A percentile compares a stretch with the other conserved stretches of the same genome.
These are phyloP conservation scores for Falcunculus frontatus DNA, from an alignment of 2,113 vertebrate species.

Conservation along the genomic window DNA sequence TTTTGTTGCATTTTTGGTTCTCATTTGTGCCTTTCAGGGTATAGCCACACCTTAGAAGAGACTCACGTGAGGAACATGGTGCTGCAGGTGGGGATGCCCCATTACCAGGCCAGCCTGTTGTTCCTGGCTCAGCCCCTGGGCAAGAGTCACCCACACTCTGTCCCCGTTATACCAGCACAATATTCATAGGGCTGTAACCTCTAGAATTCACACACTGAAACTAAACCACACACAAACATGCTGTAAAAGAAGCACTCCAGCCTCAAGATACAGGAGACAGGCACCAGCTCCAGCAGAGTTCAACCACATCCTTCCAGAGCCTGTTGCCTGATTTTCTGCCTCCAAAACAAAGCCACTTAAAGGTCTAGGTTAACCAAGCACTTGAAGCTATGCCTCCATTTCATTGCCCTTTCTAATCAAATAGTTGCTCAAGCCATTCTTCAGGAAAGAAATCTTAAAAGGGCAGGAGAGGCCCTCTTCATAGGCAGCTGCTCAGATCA, in stretches of 20 bases:
- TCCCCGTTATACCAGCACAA: neutral
- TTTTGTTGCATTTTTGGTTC: neutral
- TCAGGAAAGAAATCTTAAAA: neutral
- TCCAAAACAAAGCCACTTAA: neutral
- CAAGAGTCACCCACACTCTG: neutral
- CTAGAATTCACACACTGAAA: neutral
- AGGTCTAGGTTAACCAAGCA: neutral
- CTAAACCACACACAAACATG: accelerated
- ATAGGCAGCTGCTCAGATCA: neutral
- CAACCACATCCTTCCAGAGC: neutral
- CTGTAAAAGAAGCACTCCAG: neutral
- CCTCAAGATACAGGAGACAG: neutral
- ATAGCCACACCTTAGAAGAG: neutral
- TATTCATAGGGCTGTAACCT: neutral
- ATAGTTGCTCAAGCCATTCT: neutral
- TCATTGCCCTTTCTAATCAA: neutral
- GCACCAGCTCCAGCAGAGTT: neutral
- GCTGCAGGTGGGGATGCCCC: neutral
- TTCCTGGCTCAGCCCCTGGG: neutral
- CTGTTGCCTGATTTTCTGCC: neutral
- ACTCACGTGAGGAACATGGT: neutral
- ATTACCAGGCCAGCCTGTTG: neutral
- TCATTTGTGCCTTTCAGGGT: neutral
- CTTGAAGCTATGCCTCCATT: neutral
- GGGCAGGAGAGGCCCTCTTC: neutral